phyloP scores from a whole-genome alignment of 2,888 invertebrate species.

The Hydraecia micacea region DNA sequence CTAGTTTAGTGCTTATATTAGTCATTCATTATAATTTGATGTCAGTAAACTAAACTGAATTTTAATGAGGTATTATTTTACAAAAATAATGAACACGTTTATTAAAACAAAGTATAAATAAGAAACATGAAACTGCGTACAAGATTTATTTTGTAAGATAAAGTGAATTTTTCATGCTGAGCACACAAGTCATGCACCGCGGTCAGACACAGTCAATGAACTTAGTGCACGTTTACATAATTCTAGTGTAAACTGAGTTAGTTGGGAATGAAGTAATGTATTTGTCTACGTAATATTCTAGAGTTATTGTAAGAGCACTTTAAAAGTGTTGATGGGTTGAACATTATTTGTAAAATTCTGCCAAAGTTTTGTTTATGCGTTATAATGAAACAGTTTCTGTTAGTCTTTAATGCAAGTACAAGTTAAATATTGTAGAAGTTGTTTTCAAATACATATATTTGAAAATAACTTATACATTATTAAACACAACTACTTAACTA shows the following conservation, averaged over 20 bases:
- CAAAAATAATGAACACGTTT: conserved; percentile 33
- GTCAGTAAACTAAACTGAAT: conserved; percentile 1
- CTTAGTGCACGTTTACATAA: conserved; percentile 28
- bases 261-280: conserved; percentile 6
- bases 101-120: conserved; percentile 21
- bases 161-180: conserved; percentile 58
- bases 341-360: neutral
- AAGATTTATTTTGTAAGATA: conserved; percentile 48
- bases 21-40: conserved; percentile 12
- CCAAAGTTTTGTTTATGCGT: neutral
- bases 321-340: neutral
- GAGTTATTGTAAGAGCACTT: conserved; percentile 1
- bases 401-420: neutral
- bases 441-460: too few relatives aligned
- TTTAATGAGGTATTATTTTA: conserved; percentile 46
- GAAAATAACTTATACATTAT: too few relatives aligned
- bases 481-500: neutral
- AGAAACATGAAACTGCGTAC: conserved; percentile 43
- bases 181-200: conserved; percentile 39
- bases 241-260: conserved; percentile 30
- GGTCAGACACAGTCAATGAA: conserved; percentile 48
- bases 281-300: conserved; percentile 18
- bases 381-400: neutral
- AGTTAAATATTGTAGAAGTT: neutral
- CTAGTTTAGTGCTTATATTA: neutral